Percentiles rank a stretch among this genome's conserved stretches.
Conservation (phyloP, 2,888 invertebrate species). For the Dasypogon diadema region DNA sequence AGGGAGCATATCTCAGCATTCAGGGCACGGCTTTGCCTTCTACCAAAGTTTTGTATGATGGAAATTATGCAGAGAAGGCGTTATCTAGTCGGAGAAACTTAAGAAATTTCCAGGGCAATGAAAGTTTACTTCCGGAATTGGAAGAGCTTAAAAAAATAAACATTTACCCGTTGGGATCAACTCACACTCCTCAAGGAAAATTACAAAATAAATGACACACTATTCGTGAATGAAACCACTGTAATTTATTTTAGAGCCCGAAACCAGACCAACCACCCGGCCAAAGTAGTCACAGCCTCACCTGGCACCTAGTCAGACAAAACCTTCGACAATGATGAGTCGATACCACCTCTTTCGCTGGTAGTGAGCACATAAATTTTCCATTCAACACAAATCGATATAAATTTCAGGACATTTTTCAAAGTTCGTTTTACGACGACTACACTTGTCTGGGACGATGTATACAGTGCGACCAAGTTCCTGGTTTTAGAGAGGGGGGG, state of each 20-base stretch:
- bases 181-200: conserved; percentile 12
- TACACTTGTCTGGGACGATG: neutral
- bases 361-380: conserved; percentile 52
- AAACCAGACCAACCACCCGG: neutral
- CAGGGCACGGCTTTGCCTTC: no score
- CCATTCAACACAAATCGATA: conserved; percentile 54
- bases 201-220: conserved; percentile 33
- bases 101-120: no score
- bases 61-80: no score
- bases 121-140: no score
- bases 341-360: conserved; percentile 36
- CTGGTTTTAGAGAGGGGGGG: neutral
- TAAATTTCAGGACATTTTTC: conserved; percentile 54
- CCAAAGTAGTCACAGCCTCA: conserved; percentile 19
- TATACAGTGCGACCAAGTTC: neutral
- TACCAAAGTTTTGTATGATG: neutral
- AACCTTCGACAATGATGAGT: conserved; percentile 43
- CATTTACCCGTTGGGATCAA: conserved; percentile 33
- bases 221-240: conserved; percentile 35
- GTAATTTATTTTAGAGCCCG: conserved; percentile 35
- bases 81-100: no score
- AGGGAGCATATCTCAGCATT: no score
- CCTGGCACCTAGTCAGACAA: conserved; percentile 21
- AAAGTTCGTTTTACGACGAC: conserved; percentile 18
- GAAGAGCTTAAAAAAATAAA: conserved; percentile 25